Evolutionary conservation across 2,797 vertebrate species (phyloP).

Genomic region (Prunella strophiata): DNA sequence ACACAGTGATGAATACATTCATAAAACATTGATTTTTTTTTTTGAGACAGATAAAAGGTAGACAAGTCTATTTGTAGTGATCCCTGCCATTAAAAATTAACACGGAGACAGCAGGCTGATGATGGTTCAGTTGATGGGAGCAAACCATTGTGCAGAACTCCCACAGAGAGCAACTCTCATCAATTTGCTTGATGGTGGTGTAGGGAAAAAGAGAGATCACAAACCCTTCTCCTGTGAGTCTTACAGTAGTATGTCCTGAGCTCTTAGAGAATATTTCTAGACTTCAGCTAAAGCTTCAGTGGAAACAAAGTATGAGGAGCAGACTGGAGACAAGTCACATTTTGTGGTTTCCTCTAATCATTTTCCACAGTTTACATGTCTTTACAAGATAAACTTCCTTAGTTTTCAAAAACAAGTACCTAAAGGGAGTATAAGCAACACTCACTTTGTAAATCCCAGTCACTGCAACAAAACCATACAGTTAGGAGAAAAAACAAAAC

Average conservation of each 20-base stretch:
- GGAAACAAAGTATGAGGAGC: neutral
- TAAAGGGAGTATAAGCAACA: neutral
- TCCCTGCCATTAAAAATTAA: slow-evolving; percentile 47
- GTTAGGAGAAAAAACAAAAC: neutral
- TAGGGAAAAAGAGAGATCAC: neutral
- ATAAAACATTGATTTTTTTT: slow-evolving; percentile 30
- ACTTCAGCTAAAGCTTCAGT: neutral
- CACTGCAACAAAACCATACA: neutral
- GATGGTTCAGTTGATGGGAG: neutral
- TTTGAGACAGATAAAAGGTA: slow-evolving; percentile 34
- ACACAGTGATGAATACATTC: slow-evolving; percentile 7
- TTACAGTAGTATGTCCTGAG: neutral
- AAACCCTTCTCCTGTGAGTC: neutral
- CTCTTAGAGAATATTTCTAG: neutral
- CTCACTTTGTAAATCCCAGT: neutral
- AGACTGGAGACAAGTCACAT: neutral
- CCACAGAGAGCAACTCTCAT: neutral
- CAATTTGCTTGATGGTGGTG: neutral
- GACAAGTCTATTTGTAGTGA: slow-evolving; percentile 20
- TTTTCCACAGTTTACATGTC: neutral
- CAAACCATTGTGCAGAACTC: neutral
- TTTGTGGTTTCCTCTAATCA: neutral
- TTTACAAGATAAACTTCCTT: neutral
- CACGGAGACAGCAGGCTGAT: neutral
- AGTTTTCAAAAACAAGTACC: neutral